Conservation (phyloP, 2,888 invertebrate species). For the Lycia hirtaria region DNA sequence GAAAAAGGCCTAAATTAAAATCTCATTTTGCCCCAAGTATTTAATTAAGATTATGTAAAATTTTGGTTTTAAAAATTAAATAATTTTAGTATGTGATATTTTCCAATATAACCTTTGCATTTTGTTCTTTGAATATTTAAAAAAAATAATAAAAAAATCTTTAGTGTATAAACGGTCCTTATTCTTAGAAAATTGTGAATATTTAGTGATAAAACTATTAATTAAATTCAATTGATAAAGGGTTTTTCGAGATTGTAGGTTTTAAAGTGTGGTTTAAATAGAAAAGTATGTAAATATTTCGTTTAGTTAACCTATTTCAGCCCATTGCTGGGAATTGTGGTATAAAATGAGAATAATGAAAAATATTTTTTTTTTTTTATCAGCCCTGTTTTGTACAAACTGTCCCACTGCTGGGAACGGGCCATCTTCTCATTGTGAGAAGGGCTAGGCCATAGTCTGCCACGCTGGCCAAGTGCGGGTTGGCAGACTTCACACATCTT, state of each 20-base stretch:
- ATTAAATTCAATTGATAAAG: not conserved
- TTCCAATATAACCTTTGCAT: constrained; percentile 37
- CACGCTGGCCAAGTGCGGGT: too few relatives aligned
- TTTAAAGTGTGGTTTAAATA: not conserved
- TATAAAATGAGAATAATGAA: not conserved
- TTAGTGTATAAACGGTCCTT: constrained; percentile 30
- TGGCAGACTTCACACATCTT: too few relatives aligned
- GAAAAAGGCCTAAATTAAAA: constrained; percentile 9
- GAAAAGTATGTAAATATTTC: not conserved
- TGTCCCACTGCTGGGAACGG: too few relatives aligned
- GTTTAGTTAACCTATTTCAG: too few relatives aligned
- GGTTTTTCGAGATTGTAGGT: not conserved
- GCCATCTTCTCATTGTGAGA: too few relatives aligned
- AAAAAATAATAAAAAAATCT: constrained; percentile 36
- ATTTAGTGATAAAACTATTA: constrained; percentile 14
- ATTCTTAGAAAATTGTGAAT: constrained; percentile 26
- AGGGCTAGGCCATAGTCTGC: too few relatives aligned
- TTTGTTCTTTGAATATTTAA: constrained; percentile 35
- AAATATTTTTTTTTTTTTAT: too few relatives aligned
- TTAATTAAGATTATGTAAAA: constrained; percentile 5
- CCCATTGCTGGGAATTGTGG: too few relatives aligned
- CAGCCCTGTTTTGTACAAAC: too few relatives aligned
- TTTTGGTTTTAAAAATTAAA: constrained; percentile 23
- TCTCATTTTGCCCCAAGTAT: constrained; percentile 16
- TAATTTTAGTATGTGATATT: constrained; percentile 42